Evolutionary conservation across 2,113 vertebrate species (phyloP), one percentile per base, ranked within the genome.

Genomic region (Ceuthmochares aereus): DNA sequence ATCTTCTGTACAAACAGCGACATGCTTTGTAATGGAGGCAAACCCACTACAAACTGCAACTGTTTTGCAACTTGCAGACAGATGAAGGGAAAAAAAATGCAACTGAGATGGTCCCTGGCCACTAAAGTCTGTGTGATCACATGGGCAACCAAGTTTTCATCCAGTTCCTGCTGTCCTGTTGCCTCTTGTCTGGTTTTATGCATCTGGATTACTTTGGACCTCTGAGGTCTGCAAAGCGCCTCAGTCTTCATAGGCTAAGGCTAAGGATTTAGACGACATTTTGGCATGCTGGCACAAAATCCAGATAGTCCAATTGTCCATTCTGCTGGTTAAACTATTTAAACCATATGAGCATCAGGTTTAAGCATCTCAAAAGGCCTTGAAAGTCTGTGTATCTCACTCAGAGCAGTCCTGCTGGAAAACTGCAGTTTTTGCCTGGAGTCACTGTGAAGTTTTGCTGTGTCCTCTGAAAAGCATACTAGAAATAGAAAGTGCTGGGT

Each of bases 121-220:
- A 8, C 20, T 64, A 52, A 40, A 81, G 14, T 14, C 37, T 36
- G 17, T 40, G 21, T 54, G 29, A 18, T 54, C 27, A 22, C 7
- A 29, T 0, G 0, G 14, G 14, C 8, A 52, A 12, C 10, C 36
- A 29, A 0, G 0, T 68, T 73, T 88, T 73, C 42, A 52, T 20
- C 29, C 47, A 67, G 19, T 16, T 63, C 34, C 40, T 87, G 7
- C 40, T 72, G 40, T 25, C 32, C 49, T 77, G 14, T 85, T 88
- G 73, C 30, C 23, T 77, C 22, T 18, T 43, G 49, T 4, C 12
- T 77, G 29, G 7, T 42, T 84, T 72, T 81, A 63, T 64, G 54
- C 17, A 63, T 36, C 59, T 68, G 26, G 26, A n/a, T 52, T 67
- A 42, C 26, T 81, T 58, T 52, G 47, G 63, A 51, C 29, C 27